Evolutionary conservation across 2,888 invertebrate genomes (phyloP), one percentile per base, ranked within the genome.

Genomic region (Acanthacorydalis orientalis): DNA sequence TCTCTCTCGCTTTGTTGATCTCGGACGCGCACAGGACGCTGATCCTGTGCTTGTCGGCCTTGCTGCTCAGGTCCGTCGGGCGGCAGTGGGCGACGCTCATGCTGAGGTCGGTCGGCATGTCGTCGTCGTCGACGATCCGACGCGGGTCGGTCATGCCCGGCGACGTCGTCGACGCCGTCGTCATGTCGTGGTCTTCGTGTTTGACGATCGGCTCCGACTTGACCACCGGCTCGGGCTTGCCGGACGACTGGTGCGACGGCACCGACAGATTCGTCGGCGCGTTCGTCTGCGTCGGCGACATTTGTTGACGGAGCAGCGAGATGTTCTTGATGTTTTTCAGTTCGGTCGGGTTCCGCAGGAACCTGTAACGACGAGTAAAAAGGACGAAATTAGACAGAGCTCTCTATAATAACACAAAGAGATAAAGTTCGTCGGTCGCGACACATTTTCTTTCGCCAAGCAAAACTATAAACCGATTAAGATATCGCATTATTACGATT

Each of bases 311-410:
- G 54, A 92, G 68, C 51, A 90, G 68, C 8, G 90, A 90, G 57
- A 91, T 90, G 63, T 91, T 91, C 64, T 91, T 91, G 12, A 47
- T 47, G 31, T 47, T 47, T 61, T 92, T 92, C 58, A 95, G 72
- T 68, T 91, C 92, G 37, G 87, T 85, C 46, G 93, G 92, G 65
- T 92, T 91, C 54, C 92, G 78, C 55, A 95, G 73, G 66, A 95
- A 93, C 64, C 89, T 89, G 68, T 8, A 66, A 56, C 51, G 52
- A 54, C 52, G 53, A 49, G 47, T 23, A 11, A 38, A 37, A 37
- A 37, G 3, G 37, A n/a, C n/a, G n/a, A n/a, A n/a, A n/a, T n/a
- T n/a, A n/a, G n/a, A n/a, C n/a, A n/a, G n/a, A n/a, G n/a, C n/a
- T n/a, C n/a, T n/a, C n/a, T n/a, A n/a, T n/a, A n/a, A n/a, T n/a